Base-by-base conservation (phyloP, 2,113 vertebrate species). In the Psephotus haematonotus region DNA sequence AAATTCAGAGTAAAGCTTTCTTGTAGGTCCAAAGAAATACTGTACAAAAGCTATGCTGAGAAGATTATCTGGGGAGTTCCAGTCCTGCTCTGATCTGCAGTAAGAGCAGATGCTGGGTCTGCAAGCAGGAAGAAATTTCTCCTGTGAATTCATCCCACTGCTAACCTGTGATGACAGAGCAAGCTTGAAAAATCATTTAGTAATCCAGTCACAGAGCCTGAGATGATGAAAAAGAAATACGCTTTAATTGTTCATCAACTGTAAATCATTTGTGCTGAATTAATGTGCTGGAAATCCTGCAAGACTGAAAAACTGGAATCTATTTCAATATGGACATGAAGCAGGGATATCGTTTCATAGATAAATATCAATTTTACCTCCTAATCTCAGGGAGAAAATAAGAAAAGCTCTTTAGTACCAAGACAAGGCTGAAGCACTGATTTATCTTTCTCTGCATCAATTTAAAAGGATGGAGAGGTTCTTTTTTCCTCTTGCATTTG, bases 161-260 rank as follows among this genome's bases (percentile, higher is more conserved):
- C 80, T 94, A 35, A 64, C 67, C 75, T 79, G 72, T 78, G 92
- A 88, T 9, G 62, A 81, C 4, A 86, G 44, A 93, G 49, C 55
- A 46, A 86, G 74, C 88, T 67, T 79, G 74, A 10, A 12, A 79
- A 84, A 79, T 65, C 80, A 65, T 63, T 96, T 87, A 49, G 60
- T 49, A 91, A 67, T 86, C 91, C 76, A 84, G 62, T 78, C 83
- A 96, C 83, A 91, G 88, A 92, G 77, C 52, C 69, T 31, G 86
- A 88, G 79, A 90, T 78, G 71, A 68, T 93, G 76, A 50, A 86
- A 88, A 83, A 83, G 86, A 94, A 88, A 41, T 17, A 70, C 41
- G 72, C 62, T 78, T 93, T 79, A 97, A 79, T 93, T 96, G 88
- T 74, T 93, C 69, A 95, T 91, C 88, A 94, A 44, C 83, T 91